A percentile compares a stretch with the other conserved stretches of the same genome.
These are phyloP conservation scores for Centruroides vittatus DNA, from an alignment of 1,140 invertebrate genomes.

Conservation along the genomic window DNA sequence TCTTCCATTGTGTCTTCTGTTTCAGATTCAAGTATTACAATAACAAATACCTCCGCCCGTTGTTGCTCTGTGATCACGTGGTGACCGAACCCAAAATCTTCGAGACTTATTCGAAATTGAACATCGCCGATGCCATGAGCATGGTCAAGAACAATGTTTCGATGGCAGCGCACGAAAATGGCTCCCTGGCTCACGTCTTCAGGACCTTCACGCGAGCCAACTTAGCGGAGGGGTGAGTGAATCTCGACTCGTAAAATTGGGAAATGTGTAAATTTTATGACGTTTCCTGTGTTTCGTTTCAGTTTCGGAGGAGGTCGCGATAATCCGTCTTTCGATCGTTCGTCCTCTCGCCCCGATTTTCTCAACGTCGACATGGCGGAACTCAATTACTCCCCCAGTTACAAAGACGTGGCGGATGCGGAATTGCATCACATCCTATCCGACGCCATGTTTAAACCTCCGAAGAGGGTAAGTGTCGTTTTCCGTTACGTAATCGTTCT, in stretches of 20 bases:
- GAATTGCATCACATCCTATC: slow-evolving; percentile 83
- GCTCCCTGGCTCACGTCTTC: slow-evolving; percentile 73
- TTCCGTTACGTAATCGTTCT: too few species aligned
- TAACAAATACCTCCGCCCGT: slow-evolving; percentile 79
- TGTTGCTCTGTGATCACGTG: slow-evolving; percentile 65
- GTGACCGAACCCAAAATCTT: slow-evolving; percentile 66
- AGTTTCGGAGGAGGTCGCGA: too few species aligned
- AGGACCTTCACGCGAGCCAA: slow-evolving; percentile 50
- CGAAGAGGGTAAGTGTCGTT: too few species aligned
- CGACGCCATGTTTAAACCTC: slow-evolving; percentile 77
- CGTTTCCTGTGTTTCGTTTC: too few species aligned
- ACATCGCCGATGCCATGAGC: slow-evolving; percentile 83
- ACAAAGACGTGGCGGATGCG: slow-evolving; percentile 78
- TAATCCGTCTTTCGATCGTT: too few species aligned
- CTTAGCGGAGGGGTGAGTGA: slow-evolving; percentile 5
- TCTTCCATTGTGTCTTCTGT: neutral
- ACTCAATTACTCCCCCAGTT: slow-evolving; percentile 77
- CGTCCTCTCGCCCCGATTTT: too few species aligned
- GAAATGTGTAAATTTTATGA: too few species aligned
- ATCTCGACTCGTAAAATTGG: too few species aligned
- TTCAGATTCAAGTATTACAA: slow-evolving; percentile 73
- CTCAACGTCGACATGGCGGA: slow-evolving; percentile 59
- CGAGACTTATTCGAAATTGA: slow-evolving; percentile 83
- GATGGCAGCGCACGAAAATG: neutral
- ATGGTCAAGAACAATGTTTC: slow-evolving; percentile 43